Evolutionary conservation across 2,888 invertebrate genomes (phyloP), one percentile per base, ranked within the genome.

Genomic region (Hybos culiciformis): DNA sequence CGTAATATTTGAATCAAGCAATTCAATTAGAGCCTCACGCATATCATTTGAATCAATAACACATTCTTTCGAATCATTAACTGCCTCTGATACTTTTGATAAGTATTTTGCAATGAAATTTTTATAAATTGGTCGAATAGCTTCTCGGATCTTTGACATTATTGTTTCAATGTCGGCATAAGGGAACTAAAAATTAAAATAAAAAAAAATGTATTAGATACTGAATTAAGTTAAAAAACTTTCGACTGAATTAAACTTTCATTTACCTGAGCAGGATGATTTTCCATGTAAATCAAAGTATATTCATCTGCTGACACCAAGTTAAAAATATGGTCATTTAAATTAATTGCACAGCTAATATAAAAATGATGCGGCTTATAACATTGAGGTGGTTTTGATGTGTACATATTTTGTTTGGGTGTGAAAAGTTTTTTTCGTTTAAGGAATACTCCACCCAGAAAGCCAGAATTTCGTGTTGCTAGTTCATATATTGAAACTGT

Each of bases 221-320:
- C 34, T 21, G 32, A 31, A 17, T 14, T 14, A 15, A 19, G 34
- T 9, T 19, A 14, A 44, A 29, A 38, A 31, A 12, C 37, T 29
- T n/a, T 15, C 7, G 7, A 4, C 12, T 42, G 29, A 12, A n/a
- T n/a, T n/a, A n/a, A n/a, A 29, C 11, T 12, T n/a, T 4, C 7
- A 5, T 53, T 57, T 8, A 86, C 88, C 73, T 85, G 75, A 44
- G 74, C 66, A 43, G 76, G 69, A 62, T 88, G 72, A 7, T 80
- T 58, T 62, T 93, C 92, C 90, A 92, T 82, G 57, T 86, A 92
- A 34, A 81, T 73, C 39, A 91, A 65, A 0, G 88, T 84, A 57
- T 86, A 93, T 56, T 86, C 83, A 60, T 94, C 93, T 2, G 90
- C 88, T 3, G 79, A 78, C 2, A 77, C 70, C 23, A 94, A 70